Evolutionary conservation across 2,888 invertebrate genomes (phyloP), one percentile per base, ranked within the genome.

Genomic region (Phengaris arion): DNA sequence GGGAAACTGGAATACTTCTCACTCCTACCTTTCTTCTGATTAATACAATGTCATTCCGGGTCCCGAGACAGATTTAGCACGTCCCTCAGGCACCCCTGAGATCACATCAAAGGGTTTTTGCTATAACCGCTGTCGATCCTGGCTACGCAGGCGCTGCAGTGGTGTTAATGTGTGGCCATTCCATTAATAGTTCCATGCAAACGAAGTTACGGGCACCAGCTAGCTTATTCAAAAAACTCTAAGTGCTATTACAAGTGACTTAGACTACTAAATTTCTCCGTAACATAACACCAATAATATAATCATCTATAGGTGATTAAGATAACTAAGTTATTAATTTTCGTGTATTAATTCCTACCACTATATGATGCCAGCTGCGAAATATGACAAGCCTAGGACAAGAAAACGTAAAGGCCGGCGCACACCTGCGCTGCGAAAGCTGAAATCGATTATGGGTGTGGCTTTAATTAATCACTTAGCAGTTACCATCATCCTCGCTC

Each of bases 401-500:
- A 64, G 64, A 64, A 64, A 64, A 12, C 64, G 35, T 64, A 64
- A 64, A 64, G 64, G 35, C 64, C 6, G 35, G 35, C 13, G 64
- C 35, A 64, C 64, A 64, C 64, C 64, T 64, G 64, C 64, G 10
- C 35, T 10, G 64, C 64, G 64, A 64, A 64, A 64, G 64, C 64
- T 64, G 64, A 35, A 64, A 64, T 45, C 59, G 59, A 59, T 22
- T 64, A 45, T 64, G 64, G 64, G 64, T 64, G 64, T 64, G 64
- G 64, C 22, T 64, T 64, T 64, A 64, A 64, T 64, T 64, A 64
- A 64, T 64, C 64, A 64, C 64, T 45, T 64, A 64, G 35, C 64
- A 64, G 35, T 45, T 64, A 64, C 64, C 35, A 64, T 64, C 64
- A 64, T 64, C 64, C 45, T 64, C 64, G 64, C 64, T 64, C 35